Conservation (phyloP, 2,888 invertebrate genomes). For the Drosophila paranaensis region DNA sequence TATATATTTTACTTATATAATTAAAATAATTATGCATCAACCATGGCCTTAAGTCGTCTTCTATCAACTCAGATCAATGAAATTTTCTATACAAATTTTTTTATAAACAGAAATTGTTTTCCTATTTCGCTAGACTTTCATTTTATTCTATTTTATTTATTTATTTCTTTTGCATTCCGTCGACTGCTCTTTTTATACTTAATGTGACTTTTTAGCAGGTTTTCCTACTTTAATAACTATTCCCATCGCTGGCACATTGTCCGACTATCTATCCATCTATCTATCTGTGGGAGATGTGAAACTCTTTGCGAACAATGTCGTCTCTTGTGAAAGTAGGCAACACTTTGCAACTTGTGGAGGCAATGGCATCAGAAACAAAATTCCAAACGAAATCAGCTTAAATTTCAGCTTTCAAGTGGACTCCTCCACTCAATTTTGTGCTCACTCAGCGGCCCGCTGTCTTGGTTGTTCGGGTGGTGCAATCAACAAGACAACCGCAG, state of each 20-base stretch:
- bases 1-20: too few species aligned
- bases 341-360: conserved; percentile 23
- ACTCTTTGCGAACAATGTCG: conserved; percentile 32
- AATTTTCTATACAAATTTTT: too few species aligned
- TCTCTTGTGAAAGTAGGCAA: conserved; percentile 31
- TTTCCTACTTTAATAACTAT: conserved; percentile 14
- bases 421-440: conserved; percentile 53
- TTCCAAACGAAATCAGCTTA: conserved; percentile 46
- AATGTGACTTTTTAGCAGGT: background rate
- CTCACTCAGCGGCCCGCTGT: conserved; percentile 46
- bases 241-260: conserved; percentile 14
- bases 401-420: conserved; percentile 62
- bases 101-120: too few species aligned
- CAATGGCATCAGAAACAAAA: conserved; percentile 28
- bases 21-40: too few species aligned
- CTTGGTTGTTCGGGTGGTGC: conserved; percentile 16
- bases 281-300: conserved; percentile 6
- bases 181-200: background rate
- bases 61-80: too few species aligned
- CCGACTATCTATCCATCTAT: conserved; percentile 9
- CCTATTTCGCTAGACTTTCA: background rate
- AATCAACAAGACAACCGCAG: conserved; percentile 52
- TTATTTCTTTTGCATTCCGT: background rate
- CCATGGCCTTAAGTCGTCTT: too few species aligned
- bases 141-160: background rate